phyloP scores from a whole-genome alignment of 2,797 vertebrate genomes.

The Scolopax rusticola region DNA sequence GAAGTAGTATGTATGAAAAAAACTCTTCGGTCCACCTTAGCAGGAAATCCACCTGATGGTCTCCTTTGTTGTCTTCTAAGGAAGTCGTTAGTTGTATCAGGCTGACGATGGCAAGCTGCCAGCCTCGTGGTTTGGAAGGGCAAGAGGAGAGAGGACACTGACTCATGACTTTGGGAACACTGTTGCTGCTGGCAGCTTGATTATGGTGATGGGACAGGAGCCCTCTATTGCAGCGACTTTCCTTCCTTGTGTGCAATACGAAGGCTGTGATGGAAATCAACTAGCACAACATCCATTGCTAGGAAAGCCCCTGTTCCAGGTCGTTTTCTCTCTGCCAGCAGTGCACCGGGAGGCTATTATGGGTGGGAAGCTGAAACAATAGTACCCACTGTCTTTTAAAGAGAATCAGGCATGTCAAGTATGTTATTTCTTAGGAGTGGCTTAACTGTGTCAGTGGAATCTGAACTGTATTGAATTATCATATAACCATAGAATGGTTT shows the following conservation, averaged over 20 bases:
- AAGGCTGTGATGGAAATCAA: not conserved
- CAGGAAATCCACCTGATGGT: not conserved
- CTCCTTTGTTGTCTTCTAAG: not conserved
- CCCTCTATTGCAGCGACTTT: not conserved
- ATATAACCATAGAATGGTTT: not conserved
- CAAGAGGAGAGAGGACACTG: not conserved
- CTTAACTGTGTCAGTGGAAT: not conserved
- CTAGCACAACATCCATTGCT: accelerated
- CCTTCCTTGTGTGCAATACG: not conserved
- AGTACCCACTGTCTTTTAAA: not conserved
- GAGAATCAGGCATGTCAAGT: accelerated
- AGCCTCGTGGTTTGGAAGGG: not conserved
- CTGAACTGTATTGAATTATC: not conserved
- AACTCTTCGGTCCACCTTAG: not conserved
- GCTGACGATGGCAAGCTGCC: not conserved
- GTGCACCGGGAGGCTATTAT: not conserved
- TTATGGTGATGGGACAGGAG: not conserved
- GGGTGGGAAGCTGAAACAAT: not conserved
- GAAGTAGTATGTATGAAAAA: not conserved
- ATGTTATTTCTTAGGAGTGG: not conserved
- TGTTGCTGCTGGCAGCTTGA: not conserved
- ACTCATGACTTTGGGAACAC: not conserved
- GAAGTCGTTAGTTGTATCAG: not conserved
- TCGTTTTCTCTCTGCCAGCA: not conserved
- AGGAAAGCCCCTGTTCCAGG: not conserved